Evolutionary conservation across 2,888 invertebrate species (phyloP), one percentile per base, ranked within the genome.

Genomic region (Catocala fraxini): DNA sequence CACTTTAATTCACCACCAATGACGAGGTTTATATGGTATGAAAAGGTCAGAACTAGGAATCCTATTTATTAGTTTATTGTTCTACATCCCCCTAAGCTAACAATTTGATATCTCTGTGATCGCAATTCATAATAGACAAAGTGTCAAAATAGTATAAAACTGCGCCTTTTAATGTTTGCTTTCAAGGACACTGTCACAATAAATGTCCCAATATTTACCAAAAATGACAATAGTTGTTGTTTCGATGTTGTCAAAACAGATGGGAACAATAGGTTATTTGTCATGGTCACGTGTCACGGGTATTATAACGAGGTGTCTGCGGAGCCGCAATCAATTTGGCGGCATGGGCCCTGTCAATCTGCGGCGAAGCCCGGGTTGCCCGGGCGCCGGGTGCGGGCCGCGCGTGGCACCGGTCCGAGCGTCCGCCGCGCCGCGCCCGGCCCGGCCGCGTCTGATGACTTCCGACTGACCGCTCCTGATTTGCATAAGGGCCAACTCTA

Each of bases 401-500:
- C 68, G 64, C 66, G 6, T 15, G 10, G 64, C 7, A 5, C 7
- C 35, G 35, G 0, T 9, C 35, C 35, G 35, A 39, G 35, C 35
- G 9, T 61, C 68, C 77, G 65, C 70, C 65, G 70, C 65, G 66
- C 67, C 65, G 70, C 66, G 46, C 15, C 66, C 74, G 72, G 67
- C 75, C 79, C 82, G 73, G 71, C 75, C 79, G 70, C 71, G 75
- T 77, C 81, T 89, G 91, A 91, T 91, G 91, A 93, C 92, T 93
- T 93, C 91, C 92, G 90, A 92, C 87, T 92, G 92, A 91, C 92
- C 92, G 92, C 89, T 83, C 84, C 83, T 81, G 84, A 92, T 93
- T 93, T 92, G 93, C 93, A 93, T 93, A 93, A 93, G 90, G 93
- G 89, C 87, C 85, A 84, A 86, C 86, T 87, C 88, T 89, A 92